Evolutionary conservation across 1,140 invertebrate genomes (phyloP).

Genomic region (Drosophila repleta): DNA sequence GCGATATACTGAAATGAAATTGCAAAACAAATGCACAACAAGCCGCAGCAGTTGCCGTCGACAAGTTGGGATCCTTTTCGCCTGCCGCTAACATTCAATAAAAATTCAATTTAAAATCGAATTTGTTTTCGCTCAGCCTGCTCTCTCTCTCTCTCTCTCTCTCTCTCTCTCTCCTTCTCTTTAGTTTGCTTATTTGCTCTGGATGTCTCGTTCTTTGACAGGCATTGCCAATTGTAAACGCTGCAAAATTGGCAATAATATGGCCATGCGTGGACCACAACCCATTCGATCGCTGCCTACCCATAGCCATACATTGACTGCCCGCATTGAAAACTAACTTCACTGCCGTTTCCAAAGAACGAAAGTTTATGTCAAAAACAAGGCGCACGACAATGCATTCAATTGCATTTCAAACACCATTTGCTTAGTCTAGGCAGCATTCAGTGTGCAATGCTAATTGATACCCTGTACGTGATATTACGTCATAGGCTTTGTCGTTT

Average conservation of each 20-base stretch:
- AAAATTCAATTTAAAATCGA: constrained; percentile 79
- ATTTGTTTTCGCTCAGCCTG: constrained; percentile 68
- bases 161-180: background rate
- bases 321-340: constrained; percentile 10
- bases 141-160: background rate
- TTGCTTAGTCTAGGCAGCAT: background rate
- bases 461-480: background rate
- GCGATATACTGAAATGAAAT: constrained; percentile 7
- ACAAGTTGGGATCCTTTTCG: constrained; percentile 19
- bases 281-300: too few species aligned
- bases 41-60: constrained; percentile 2
- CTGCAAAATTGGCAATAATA: constrained; percentile 71
- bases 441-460: background rate
- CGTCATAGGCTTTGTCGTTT: too few species aligned
- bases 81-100: constrained; percentile 72
- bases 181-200: background rate
- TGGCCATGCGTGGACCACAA: constrained; percentile 35
- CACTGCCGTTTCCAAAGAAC: too few species aligned
- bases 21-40: constrained; percentile 40
- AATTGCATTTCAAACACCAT: constrained; percentile 12
- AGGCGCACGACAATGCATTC: constrained; percentile 13
- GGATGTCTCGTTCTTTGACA: constrained; percentile 14
- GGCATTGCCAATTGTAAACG: constrained; percentile 68
- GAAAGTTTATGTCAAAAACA: background rate
- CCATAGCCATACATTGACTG: background rate